Base-by-base conservation (phyloP, 2,113 vertebrate species). In the Sphaerodactylus townsendi region DNA sequence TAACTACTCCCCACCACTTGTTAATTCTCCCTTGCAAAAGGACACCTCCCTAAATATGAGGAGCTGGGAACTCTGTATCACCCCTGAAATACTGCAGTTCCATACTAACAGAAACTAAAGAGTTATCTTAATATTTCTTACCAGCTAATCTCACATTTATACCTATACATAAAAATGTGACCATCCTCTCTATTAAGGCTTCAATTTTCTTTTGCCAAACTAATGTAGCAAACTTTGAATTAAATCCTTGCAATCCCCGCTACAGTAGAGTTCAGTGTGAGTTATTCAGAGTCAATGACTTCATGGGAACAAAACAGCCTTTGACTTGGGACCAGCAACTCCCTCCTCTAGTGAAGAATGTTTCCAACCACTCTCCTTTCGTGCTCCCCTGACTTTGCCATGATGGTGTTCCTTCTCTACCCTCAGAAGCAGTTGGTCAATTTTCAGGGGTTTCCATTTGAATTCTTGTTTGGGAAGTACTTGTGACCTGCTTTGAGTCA, bases 401-500 rank as follows among this genome's bases (percentile, higher is more conserved):
- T 6, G 44, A 37, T 11, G 39, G 33, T 39, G 66, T 64, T 77
- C 74, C 28, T 44, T 82, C n/a, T 71, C 73, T 33, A 53, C 7
- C 28, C 48, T n/a, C 17, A 33, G 19, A 70, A 48, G 17, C 41
- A 77, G 56, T 28, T 25, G 50, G 53, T 86, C 73, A 82, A 82
- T 50, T n/a, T 82, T 68, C 25, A 82, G 53, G 17, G 74, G 79
- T 39, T 66, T 86, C 79, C 85, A 86, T 25, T 50, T 86, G 25
- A 77, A 84, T 71, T 71, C 72, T 72, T 28, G 23, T 2, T 35
- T 17, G 30, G 85, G 41, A 86, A 82, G 65, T 48, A 86, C 64
- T 21, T 86, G 85, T 64, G 79, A 86, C 11, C 56, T 77, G 62
- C 85, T 86, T 64, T 64, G 85, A 30, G 44, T 41, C 66, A 82